phyloP scores from a whole-genome alignment of 2,888 invertebrate genomes.

The Ophion ventricosus region DNA sequence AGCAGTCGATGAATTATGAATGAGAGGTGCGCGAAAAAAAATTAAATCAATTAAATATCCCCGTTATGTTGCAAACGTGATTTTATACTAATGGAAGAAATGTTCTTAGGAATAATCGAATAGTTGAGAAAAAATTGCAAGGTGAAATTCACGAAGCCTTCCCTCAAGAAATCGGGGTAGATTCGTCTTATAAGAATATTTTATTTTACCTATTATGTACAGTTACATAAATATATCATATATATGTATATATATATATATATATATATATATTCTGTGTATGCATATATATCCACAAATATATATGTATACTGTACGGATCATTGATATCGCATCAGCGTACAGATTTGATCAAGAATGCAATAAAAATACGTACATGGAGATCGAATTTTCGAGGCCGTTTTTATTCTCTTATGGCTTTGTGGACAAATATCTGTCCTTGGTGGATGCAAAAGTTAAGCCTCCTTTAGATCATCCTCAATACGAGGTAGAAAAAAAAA shows the following conservation, averaged over 20 bases:
- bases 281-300: slow-evolving; percentile 1
- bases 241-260: slow-evolving; percentile 69
- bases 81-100: background rate
- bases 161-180: slow-evolving; percentile 27
- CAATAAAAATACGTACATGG: slow-evolving; percentile 15
- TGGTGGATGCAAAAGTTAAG: slow-evolving; percentile 10
- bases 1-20: background rate
- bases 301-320: slow-evolving; percentile 51
- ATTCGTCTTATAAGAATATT: slow-evolving; percentile 77
- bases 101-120: background rate
- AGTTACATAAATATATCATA: slow-evolving; percentile 69
- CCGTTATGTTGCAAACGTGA: slow-evolving; percentile 8
- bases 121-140: slow-evolving; percentile 1
- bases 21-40: background rate
- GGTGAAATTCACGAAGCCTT: slow-evolving; percentile 18
- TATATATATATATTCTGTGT: slow-evolving; percentile 46
- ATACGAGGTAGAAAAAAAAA: slow-evolving; percentile 39
- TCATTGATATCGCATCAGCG: slow-evolving; percentile 47
- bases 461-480: slow-evolving; percentile 37
- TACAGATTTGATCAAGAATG: slow-evolving; percentile 43
- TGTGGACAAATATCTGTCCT: slow-evolving; percentile 2
- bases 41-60: background rate
- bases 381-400: slow-evolving; percentile 5
- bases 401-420: slow-evolving; percentile 22
- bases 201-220: slow-evolving; percentile 76